Conservation (phyloP, 2,113 vertebrate species). For the Phyllostomus hastatus region DNA sequence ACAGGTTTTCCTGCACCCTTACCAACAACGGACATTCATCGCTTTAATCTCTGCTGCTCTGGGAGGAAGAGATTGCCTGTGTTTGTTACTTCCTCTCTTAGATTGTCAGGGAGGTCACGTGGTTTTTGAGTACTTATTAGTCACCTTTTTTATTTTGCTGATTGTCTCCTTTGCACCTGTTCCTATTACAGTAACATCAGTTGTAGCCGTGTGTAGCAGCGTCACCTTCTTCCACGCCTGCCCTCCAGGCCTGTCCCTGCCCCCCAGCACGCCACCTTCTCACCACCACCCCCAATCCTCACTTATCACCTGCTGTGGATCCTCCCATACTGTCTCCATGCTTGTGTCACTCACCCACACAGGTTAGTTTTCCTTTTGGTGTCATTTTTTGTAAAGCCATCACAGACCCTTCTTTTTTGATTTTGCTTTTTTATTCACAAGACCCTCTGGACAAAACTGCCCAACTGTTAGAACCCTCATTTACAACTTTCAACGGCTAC, state of each 20-base stretch:
- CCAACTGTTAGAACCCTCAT: neutral
- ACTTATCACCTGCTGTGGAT: neutral
- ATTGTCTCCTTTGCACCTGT: neutral
- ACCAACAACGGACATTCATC: neutral
- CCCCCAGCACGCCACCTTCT: neutral
- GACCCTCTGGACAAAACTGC: neutral
- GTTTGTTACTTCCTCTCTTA: neutral
- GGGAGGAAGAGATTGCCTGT: neutral
- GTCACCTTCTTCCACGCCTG: neutral
- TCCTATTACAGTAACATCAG: neutral
- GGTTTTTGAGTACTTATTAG: neutral
- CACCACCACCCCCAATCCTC: neutral
- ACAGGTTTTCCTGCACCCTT: neutral
- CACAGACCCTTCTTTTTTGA: neutral
- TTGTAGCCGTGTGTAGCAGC: neutral
- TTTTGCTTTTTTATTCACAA: neutral
- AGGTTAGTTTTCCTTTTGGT: neutral
- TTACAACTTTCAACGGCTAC: neutral
- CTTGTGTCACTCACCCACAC: neutral
- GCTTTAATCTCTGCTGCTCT: neutral
- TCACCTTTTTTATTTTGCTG: neutral
- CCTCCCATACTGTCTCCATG: rapidly evolving
- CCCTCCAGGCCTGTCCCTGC: neutral
- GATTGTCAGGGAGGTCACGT: neutral
- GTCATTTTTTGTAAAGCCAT: neutral